Percentiles rank a stretch among this genome's conserved stretches.
Conservation (phyloP, 2,113 vertebrate genomes). For the Globicephala melas region DNA sequence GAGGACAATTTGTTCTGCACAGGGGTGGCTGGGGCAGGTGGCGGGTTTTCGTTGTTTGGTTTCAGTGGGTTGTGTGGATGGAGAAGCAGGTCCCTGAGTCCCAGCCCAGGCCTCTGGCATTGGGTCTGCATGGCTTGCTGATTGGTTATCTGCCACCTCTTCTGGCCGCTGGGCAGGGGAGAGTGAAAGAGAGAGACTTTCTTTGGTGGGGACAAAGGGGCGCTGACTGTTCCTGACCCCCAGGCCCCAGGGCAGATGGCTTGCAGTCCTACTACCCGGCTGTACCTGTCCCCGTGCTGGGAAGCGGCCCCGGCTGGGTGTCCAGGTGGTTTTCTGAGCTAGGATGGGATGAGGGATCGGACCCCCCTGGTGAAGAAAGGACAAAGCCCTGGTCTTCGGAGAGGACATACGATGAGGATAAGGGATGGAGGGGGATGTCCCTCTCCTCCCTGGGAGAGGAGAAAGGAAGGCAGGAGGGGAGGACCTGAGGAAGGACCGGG, state of each 20-base stretch:
- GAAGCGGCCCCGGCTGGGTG: not conserved
- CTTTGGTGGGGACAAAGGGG: not conserved
- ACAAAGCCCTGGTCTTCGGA: not conserved
- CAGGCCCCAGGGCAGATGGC: not conserved
- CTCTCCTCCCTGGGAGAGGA: slow-evolving; percentile 48
- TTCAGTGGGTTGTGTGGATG: not conserved
- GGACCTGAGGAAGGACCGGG: not conserved
- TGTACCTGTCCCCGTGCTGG: not conserved
- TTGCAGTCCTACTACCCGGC: not conserved
- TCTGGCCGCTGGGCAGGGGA: not conserved
- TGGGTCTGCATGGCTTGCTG: not conserved
- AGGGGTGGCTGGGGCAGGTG: not conserved
- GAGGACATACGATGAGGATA: not conserved
- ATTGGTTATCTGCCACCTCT: not conserved
- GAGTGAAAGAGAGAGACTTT: not conserved
- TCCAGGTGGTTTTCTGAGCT: not conserved
- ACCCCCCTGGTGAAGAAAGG: not conserved
- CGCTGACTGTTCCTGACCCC: not conserved
- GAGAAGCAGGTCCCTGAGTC: no score
- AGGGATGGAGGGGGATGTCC: not conserved
- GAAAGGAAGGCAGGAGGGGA: slow-evolving; percentile 20
- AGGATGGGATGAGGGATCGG: not conserved
- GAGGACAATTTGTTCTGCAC: not conserved
- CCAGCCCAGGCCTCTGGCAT: not conserved
- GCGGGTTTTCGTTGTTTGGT: not conserved